phyloP scores from a whole-genome alignment of 64 coral and sea anemone species.

The Stylophora pistillata region DNA sequence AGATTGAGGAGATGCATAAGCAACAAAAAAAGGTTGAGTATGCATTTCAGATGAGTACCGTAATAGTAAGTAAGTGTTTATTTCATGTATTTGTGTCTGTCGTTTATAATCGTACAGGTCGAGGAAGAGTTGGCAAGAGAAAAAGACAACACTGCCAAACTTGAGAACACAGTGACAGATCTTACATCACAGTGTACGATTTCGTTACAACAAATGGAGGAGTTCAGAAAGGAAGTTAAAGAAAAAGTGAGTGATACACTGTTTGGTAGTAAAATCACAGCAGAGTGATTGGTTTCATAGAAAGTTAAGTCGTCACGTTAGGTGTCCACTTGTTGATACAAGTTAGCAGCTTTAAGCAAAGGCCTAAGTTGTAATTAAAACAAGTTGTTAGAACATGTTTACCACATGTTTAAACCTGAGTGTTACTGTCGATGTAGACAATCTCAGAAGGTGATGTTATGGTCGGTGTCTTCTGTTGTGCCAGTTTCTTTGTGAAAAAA shows the following conservation, averaged over 20 bases:
- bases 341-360: too few species aligned
- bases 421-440: too few species aligned
- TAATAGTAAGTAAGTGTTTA: neutral
- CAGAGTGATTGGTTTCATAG: too few species aligned
- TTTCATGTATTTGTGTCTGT: neutral
- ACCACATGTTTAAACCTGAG: too few species aligned
- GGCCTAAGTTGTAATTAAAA: too few species aligned
- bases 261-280: too few species aligned
- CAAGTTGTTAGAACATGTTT: too few species aligned
- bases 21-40: constrained; percentile 86
- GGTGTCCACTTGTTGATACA: too few species aligned
- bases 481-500: neutral
- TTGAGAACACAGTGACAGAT: constrained; percentile 71
- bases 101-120: constrained; percentile 39
- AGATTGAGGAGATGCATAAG: constrained; percentile 85
- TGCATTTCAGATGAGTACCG: neutral
- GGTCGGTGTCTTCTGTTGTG: too few species aligned
- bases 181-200: constrained; percentile 49
- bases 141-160: constrained; percentile 67
- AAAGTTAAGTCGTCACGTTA: neutral
- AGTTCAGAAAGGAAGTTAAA: constrained; percentile 54
- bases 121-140: constrained; percentile 77
- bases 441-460: too few species aligned
- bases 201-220: constrained; percentile 50
- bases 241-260: constrained; percentile 62